Base-by-base conservation (phyloP, 2,113 vertebrate genomes). In the Charadrius vociferus region DNA sequence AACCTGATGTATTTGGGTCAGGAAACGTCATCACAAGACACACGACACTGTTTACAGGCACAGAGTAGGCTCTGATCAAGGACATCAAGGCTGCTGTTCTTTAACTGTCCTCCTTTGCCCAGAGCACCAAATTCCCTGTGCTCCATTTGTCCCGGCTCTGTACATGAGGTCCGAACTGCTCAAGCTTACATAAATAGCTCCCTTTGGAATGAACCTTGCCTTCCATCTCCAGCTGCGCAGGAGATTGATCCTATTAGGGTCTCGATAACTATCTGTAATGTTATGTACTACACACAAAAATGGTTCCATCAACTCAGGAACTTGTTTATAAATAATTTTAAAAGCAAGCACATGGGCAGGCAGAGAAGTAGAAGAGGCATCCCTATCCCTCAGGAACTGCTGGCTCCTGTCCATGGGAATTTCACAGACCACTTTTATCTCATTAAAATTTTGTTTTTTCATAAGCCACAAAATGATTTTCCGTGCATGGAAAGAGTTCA, bases 391-490 rank as follows among this genome's bases (percentile, higher is more conserved):
- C 24, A 1, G 83, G 81, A 89, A 58, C 66, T 85, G 59, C 71
- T 97, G 94, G 91, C 74, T 88, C 41, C 30, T 68, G 2, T 83
- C 84, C 84, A 91, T 22, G 84, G 74, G 71, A 74, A 89, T 96
- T 97, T 92, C 93, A 91, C 65, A 89, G 72, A 93, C 19, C 36
- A 71, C 90, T 97, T 93, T 93, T 75, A 84, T 86, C 92, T 94
- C 72, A 92, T 92, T 93, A 93, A 86, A 93, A 93, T 90, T 65
- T 68, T 4, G 2, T 37, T 95, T 94, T 85, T 93, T 83, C 81
- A 55, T 83, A 71, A 95, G 81, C 93, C 71, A 73, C 86, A 41
- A 89, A 94, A 94, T 82, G 20, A 94, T 95, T 81, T 94, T 91
- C 81, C 13, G 2, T 70, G 68, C 55, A 80, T 37, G 59, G 90